These are phyloP conservation scores for Scomberomorus guttatus DNA, from an alignment of 2,797 vertebrate genomes.

Conservation along the genomic window DNA sequence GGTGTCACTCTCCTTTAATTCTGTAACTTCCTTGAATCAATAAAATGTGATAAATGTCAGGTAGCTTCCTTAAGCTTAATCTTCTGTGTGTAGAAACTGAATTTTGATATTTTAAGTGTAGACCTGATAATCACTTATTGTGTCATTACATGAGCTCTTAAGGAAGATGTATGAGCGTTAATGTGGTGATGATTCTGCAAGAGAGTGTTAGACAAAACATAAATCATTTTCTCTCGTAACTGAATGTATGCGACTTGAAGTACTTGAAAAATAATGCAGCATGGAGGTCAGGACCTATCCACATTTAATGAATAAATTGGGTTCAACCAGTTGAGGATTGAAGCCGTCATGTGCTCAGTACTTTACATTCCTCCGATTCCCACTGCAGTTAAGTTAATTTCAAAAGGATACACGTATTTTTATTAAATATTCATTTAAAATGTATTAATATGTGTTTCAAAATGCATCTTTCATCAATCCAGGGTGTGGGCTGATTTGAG, in stretches of 20 bases:
- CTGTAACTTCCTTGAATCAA: neutral
- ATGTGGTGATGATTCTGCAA: slow-evolving; percentile 14
- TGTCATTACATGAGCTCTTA: slow-evolving; percentile 10
- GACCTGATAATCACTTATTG: neutral
- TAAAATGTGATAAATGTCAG: slow-evolving; percentile 7
- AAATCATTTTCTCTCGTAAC: slow-evolving; percentile 4
- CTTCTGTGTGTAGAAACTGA: slow-evolving; percentile 7
- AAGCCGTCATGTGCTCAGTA: slow-evolving; percentile 9
- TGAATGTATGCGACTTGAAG: slow-evolving; percentile 12
- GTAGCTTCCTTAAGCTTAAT: slow-evolving; percentile 1
- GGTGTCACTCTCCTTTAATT: neutral
- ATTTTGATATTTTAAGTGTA: slow-evolving; percentile 8
- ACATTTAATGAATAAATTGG: slow-evolving; percentile 21
- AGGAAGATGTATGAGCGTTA: slow-evolving; percentile 6
- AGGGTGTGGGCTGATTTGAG: neutral
- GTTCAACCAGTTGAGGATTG: slow-evolving; percentile 1
- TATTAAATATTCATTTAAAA: neutral
- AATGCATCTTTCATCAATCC: slow-evolving; percentile 6
- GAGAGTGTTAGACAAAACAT: slow-evolving; percentile 6
- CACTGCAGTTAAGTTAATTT: neutral
- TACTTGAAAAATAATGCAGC: neutral
- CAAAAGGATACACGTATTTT: neutral
- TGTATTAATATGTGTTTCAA: neutral
- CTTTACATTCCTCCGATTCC: neutral
- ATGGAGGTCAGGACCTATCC: neutral